Evolutionary conservation across 2,888 invertebrate genomes (phyloP).

Genomic region (Eupithecia inturbata): DNA sequence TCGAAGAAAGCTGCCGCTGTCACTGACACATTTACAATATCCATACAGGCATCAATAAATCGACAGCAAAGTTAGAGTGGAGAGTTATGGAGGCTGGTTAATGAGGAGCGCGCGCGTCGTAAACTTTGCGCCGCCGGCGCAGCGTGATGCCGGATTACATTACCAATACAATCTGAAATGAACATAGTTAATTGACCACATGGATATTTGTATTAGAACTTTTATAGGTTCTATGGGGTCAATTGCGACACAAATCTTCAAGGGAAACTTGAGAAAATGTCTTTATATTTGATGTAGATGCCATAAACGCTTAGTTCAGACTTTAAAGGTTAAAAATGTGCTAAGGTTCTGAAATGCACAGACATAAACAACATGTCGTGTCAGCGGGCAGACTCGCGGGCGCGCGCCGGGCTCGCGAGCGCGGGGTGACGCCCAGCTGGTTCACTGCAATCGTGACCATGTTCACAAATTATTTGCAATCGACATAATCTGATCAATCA

Average conservation of each 20-base stretch:
- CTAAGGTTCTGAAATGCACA: not conserved
- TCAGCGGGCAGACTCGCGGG: not conserved
- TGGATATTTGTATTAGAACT: conserved; percentile 64
- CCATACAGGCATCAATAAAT: conserved; percentile 33
- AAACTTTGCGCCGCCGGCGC: conserved; percentile 46
- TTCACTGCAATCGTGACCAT: conserved; percentile 20
- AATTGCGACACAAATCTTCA: conserved; percentile 24
- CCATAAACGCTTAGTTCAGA: not conserved
- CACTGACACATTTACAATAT: conserved; percentile 18
- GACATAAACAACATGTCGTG: no score
- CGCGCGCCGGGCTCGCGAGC: no score
- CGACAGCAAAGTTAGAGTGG: conserved; percentile 38
- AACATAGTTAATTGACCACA: conserved; percentile 65
- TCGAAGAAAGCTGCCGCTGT: not conserved
- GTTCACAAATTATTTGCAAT: conserved; percentile 26
- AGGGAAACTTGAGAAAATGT: conserved; percentile 11
- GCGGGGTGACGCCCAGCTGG: not conserved
- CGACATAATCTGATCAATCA: conserved; percentile 33
- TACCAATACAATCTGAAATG: conserved; percentile 52
- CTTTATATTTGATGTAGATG: not conserved
- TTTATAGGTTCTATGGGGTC: conserved; percentile 34
- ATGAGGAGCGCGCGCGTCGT: conserved; percentile 40
- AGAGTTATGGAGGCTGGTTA: conserved; percentile 44
- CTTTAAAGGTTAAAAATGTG: not conserved
- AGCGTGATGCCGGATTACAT: conserved; percentile 72